Base-by-base conservation (phyloP, 2,797 vertebrate genomes). In the Oceanodroma leucorhoa region DNA sequence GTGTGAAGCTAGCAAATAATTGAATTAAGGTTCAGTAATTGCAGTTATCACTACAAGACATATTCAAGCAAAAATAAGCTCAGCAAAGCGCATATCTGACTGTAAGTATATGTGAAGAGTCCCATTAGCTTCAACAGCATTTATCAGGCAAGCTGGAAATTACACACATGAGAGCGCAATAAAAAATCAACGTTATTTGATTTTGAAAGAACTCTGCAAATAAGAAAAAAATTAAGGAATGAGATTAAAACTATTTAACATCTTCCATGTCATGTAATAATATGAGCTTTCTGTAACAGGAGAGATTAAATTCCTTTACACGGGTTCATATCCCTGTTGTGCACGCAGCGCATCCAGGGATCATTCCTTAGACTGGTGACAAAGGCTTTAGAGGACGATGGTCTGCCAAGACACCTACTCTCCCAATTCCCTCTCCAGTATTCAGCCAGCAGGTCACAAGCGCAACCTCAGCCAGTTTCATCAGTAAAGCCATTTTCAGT, bases 21-120 rank as follows among this genome's bases (percentile, higher is more conserved):
- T 96, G 86, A 96, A 97, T 96, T 94, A 94, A 89, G 94, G 75
- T 86, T 97, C 93, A 94, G 88, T 89, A 94, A 96, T 92, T 95
- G 86, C 78, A 54, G 80, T 90, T 94, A 95, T 87, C 83, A 34
- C 80, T 91, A 75, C 55, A 57, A 95, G 93, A 87, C 83, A 87
- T 82, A 91, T 77, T 92, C 57, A 69, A 89, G 89, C 45, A 93
- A 89, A 94, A 95, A 80, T 94, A 93, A 93, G 84, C 94, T 91
- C 93, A 73, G 94, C 77, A 85, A 89, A 96, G 77, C 77, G 87
- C 32, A 10, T 34, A 73, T 94, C 85, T 73, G 90, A 93, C 88
- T 93, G 70, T 84, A 93, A 93, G 87, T 62, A 77, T 36, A 80
- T 6, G 20, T 93, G 91, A 96, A 93, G 85, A 94, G 83, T 84